Evolutionary conservation across 1,140 invertebrate species (phyloP).

Genomic region (Samia ricini): DNA sequence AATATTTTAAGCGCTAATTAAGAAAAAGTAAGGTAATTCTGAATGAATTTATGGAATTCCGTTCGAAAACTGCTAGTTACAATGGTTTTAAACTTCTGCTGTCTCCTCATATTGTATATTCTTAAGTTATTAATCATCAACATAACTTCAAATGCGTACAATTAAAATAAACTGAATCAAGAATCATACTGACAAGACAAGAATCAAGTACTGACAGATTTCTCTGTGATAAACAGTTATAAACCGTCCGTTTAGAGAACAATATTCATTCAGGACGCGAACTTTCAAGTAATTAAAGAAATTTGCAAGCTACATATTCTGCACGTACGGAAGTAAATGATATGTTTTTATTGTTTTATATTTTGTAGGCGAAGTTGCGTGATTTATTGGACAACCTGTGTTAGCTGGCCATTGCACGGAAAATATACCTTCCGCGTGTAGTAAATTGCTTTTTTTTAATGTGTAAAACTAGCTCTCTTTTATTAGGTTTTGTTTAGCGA

Average conservation of each 20-base stretch:
- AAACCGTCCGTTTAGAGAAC: constrained; percentile 12
- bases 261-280: constrained; percentile 22
- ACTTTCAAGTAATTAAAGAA: constrained; percentile 49
- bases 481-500: background rate
- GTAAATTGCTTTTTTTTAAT: background rate
- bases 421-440: constrained; percentile 15
- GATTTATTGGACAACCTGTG: constrained; percentile 6
- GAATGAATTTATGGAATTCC: no score
- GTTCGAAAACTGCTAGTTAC: no score
- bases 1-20: no score
- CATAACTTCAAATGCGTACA: background rate
- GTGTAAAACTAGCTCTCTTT: background rate
- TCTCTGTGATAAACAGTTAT: background rate
- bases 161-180: no score
- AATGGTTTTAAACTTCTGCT: no score
- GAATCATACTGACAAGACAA: no score
- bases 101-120: background rate
- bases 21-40: no score
- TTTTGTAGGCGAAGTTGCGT: constrained; percentile 12
- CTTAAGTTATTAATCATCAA: background rate
- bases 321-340: constrained; percentile 40
- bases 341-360: constrained; percentile 12
- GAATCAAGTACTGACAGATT: background rate
- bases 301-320: constrained; percentile 28
- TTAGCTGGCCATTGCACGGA: constrained; percentile 1